Conservation (phyloP, 2,888 invertebrate species). For the Caenorhabditis angaria region DNA sequence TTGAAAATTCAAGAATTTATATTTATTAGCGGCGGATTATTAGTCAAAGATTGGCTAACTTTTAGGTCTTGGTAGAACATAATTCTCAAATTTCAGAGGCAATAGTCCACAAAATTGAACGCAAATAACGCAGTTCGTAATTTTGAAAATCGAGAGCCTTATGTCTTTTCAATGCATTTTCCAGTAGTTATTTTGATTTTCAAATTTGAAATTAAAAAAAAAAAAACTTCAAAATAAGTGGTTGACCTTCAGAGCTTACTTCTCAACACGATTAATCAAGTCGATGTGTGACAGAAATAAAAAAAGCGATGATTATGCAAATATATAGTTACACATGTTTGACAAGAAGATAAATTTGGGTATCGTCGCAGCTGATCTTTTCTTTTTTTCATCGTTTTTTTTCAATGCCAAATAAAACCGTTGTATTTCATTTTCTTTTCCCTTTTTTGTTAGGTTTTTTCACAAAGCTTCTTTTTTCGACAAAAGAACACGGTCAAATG, state of each 20-base stretch:
- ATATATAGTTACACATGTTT: constrained; percentile 10
- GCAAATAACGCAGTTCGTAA: too few species aligned
- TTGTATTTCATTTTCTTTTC: background rate
- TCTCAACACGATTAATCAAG: background rate
- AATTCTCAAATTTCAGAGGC: too few species aligned
- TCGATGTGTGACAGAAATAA: background rate
- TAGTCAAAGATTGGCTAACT: too few species aligned
- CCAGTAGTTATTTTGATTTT: too few species aligned
- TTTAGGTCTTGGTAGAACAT: too few species aligned
- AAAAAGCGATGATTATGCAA: background rate
- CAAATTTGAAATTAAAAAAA: background rate
- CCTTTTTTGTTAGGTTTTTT: background rate
- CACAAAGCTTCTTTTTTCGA: background rate
- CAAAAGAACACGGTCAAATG: constrained; percentile 1
- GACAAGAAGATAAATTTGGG: constrained; percentile 30
- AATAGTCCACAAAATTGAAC: too few species aligned
- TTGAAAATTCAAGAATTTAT: too few species aligned
- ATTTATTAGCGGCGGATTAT: too few species aligned
- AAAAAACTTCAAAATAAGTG: background rate
- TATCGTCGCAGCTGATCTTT: constrained; percentile 46
- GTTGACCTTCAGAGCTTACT: background rate
- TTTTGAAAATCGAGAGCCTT: too few species aligned
- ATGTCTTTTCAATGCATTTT: too few species aligned
- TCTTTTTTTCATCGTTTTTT: constrained; percentile 4
- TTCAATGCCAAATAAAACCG: constrained; percentile 41